A percentile compares a stretch with the other conserved stretches of the same genome.
phyloP scores from a whole-genome alignment of 2,113 vertebrate genomes.

The Laterallus jamaicensis region DNA sequence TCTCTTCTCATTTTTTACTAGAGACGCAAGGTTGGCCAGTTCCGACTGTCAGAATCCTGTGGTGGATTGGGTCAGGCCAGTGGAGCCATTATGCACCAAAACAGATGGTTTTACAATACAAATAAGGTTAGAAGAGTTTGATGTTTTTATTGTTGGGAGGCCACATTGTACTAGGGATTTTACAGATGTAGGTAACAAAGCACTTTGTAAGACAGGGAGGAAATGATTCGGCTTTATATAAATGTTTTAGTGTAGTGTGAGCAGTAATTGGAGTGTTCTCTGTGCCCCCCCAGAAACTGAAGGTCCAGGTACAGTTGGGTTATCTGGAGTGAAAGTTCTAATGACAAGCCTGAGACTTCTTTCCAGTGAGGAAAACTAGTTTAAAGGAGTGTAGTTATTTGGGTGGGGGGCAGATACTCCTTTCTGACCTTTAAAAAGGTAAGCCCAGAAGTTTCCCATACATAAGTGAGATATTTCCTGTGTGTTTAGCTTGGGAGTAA shows the following conservation, averaged over 20 bases:
- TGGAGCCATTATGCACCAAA: slow-evolving; percentile 34
- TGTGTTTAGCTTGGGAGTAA: background rate
- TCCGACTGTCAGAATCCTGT: background rate
- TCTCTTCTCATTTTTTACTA: background rate
- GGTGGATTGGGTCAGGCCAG: slow-evolving; percentile 40
- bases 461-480: background rate
- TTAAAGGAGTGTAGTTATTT: background rate
- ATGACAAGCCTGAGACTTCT: background rate
- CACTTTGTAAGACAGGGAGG: background rate
- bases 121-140: slow-evolving; percentile 68
- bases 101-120: slow-evolving; percentile 48
- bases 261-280: background rate
- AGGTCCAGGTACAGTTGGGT: background rate
- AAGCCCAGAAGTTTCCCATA: background rate
- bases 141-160: background rate
- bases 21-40: slow-evolving; percentile 47
- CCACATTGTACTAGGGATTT: background rate
- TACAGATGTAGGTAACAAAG: background rate
- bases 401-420: background rate
- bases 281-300: background rate
- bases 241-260: background rate
- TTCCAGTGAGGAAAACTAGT: background rate
- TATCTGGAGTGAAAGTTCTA: background rate
- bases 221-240: background rate
- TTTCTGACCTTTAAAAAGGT: background rate